A percentile compares a stretch with the other conserved stretches of the same genome.
Conservation (phyloP, 1,140 invertebrate species). For the Solenopsis fugax region DNA sequence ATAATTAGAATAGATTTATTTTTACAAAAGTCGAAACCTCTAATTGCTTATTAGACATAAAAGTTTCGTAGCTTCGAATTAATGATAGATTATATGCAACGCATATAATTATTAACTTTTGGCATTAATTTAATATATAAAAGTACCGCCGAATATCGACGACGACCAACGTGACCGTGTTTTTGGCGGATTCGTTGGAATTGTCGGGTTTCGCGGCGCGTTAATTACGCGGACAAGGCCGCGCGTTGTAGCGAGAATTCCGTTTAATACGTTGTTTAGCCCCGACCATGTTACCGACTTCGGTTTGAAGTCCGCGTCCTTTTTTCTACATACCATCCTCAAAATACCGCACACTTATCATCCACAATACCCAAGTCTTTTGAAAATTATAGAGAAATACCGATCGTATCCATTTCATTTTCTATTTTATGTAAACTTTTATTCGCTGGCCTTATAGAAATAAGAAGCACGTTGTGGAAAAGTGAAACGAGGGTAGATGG, state of each 20-base stretch:
- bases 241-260: constrained; percentile 29
- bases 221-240: constrained; percentile 37
- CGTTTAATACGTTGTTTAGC: constrained; percentile 32
- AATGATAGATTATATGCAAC: neutral
- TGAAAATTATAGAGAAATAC: neutral
- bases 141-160: neutral
- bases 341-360: neutral
- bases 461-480: neutral
- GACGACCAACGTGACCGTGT: constrained; percentile 2
- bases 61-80: neutral
- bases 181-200: constrained; percentile 29
- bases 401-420: neutral
- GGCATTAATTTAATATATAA: neutral
- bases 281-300: neutral
- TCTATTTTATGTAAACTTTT: constrained; percentile 23
- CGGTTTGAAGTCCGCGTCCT: too few relatives aligned
- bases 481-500: neutral
- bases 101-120: neutral
- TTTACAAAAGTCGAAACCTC: neutral
- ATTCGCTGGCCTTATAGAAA: constrained; percentile 12
- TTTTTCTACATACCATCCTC: neutral
- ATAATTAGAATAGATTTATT: neutral
- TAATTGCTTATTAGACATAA: neutral
- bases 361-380: neutral
- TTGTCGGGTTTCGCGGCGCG: constrained; percentile 35